These are phyloP conservation scores for Poecilobothrus nobilitatus DNA, from an alignment of 2,888 invertebrate species.

Conservation along the genomic window DNA sequence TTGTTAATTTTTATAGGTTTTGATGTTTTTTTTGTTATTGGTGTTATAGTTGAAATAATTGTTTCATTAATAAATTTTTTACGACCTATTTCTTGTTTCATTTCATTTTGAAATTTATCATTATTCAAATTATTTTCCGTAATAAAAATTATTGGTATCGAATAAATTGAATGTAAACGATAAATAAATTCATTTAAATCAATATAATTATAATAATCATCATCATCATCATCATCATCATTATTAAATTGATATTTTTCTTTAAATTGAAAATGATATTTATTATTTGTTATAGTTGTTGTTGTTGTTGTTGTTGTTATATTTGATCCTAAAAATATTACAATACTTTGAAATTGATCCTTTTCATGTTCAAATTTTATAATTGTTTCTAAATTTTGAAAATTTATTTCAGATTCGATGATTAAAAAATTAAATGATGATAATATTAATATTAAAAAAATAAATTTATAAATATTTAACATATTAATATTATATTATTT, in stretches of 20 bases:
- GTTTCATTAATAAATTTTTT: no score
- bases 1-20: background rate
- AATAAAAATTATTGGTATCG: background rate
- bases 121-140: background rate
- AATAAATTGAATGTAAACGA: background rate
- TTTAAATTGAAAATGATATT: background rate
- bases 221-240: no score
- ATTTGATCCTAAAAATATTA: background rate
- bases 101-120: no score
- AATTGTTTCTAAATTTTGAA: background rate
- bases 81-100: no score
- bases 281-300: background rate
- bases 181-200: background rate
- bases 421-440: background rate
- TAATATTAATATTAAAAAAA: background rate
- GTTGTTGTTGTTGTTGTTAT: background rate
- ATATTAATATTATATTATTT: background rate
- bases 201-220: background rate
- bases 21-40: background rate
- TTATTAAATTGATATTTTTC: no score
- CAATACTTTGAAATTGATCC: background rate
- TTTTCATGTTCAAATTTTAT: background rate
- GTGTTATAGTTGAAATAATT: background rate
- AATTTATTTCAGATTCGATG: background rate
- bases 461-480: background rate